phyloP scores from a whole-genome alignment of 2,113 vertebrate species.

The Natator depressus region DNA sequence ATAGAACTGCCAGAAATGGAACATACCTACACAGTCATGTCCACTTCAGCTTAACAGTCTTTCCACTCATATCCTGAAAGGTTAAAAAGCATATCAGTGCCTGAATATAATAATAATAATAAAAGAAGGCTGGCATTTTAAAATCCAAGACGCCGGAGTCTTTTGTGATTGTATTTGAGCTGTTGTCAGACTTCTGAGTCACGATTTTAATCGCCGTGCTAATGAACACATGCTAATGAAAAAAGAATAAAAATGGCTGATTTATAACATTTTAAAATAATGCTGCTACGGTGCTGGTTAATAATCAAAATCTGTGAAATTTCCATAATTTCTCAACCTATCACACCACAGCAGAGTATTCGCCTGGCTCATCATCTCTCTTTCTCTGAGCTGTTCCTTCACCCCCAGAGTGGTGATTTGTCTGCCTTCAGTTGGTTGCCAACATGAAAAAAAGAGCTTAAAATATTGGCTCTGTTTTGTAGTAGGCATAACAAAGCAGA shows the following conservation, averaged over 20 bases:
- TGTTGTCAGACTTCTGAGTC: constrained; percentile 5
- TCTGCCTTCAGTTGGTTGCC: neutral
- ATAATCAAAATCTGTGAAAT: neutral
- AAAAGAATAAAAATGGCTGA: neutral
- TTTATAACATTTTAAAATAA: neutral
- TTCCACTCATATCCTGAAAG: neutral
- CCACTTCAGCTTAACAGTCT: neutral
- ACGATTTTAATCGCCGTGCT: neutral
- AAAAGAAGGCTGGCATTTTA: neutral
- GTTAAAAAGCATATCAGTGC: neutral
- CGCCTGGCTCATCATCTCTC: neutral
- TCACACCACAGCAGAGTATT: neutral
- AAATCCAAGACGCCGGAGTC: neutral
- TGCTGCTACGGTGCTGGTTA: neutral
- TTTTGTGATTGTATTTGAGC: neutral
- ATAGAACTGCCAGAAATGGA: neutral
- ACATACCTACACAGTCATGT: neutral
- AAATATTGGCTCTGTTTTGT: constrained; percentile 28
- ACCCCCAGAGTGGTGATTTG: neutral
- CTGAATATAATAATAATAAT: neutral
- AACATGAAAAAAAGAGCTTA: constrained; percentile 13
- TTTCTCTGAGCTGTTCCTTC: constrained; percentile 27
- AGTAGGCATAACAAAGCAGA: neutral
- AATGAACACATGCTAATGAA: neutral
- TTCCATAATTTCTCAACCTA: neutral